Evolutionary conservation across 1,140 invertebrate species (phyloP), one percentile per base, ranked within the genome.

Genomic region (Pachypsylla venusta): DNA sequence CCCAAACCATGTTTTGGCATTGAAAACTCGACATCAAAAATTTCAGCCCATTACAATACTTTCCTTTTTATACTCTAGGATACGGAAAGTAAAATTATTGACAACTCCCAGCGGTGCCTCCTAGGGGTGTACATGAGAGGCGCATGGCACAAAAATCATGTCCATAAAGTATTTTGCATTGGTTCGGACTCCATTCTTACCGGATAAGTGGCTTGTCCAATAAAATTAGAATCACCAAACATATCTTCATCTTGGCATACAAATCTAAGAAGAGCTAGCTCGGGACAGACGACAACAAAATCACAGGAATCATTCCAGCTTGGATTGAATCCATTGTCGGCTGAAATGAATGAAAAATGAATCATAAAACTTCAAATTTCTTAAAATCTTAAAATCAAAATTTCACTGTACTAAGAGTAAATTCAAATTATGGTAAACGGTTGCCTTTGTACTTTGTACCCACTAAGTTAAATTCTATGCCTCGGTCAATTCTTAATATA

Each of bases 311-410:
- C 91, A 68, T 90, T 78, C 94, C 95, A 99, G 39, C 89, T 77
- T 0, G 96, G 96, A 77, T 97, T 97, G 53, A 98, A 83, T 19
- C 95, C 96, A 76, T 99, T 98, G 68, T 97, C 93, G 66, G 81
- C 89, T 93, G 71, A 54, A 78, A 74, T 63, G 57, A 62, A 64
- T 58, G 59, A 61, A 48, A 42, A 56, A 12, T n/a, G n/a, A n/a
- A n/a, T n/a, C n/a, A n/a, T n/a, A n/a, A n/a, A n/a, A n/a, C n/a
- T n/a, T n/a, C n/a, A n/a, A n/a, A n/a, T n/a, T n/a, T n/a, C n/a
- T n/a, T n/a, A n/a, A n/a, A n/a, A n/a, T n/a, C n/a, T n/a, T n/a
- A n/a, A n/a, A n/a, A n/a, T n/a, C n/a, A n/a, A n/a, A n/a, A n/a
- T n/a, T n/a, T n/a, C n/a, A n/a, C n/a, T n/a, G n/a, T n/a, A n/a